Evolutionary conservation across 2,888 invertebrate genomes (phyloP), one percentile per base, ranked within the genome.

Genomic region (Dastarcus helophoroides): DNA sequence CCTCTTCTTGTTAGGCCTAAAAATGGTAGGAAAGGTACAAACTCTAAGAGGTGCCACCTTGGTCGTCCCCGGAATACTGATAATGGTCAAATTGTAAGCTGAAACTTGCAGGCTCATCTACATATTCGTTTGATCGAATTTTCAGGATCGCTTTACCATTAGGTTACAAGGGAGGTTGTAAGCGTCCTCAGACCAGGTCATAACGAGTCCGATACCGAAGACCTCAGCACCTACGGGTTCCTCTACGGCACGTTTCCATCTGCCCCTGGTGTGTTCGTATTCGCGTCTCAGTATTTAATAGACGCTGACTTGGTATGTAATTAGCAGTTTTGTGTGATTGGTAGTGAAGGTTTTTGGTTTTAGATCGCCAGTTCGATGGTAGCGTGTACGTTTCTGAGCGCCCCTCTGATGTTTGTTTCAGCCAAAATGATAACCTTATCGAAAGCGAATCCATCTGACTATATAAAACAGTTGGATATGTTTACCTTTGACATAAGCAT

Each of bases 181-280:
- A 82, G 79, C 48, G 65, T 86, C 3, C 60, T 84, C 31, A 69
- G 76, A 35, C 70, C 80, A 4, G 82, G 83, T 0, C 59, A 54
- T 0, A 76, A 79, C 50, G 68, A 71, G 9, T 75, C 79, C 10
- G 83, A 85, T 45, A 85, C 86, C 0, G 66, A 75, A 6, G 83
- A 89, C 40, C 64, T 89, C 33, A 85, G 89, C 42, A 91, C 89
- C 22, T 94, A 86, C 57, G 94, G 89, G 0, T 95, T 95, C 63
- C 68, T 95, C 1, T 94, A 94, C 54, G 94, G 95, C 31, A 93
- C 93, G 1, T 85, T 95, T 58, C 95, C 95, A 0, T 79, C 91
- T 2, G 94, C 94, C 1, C 94, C 94, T 0, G 89, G 89, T n/a
- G 86, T 91, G 1, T 93, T 94, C 58, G 89, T 95, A 3, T 90